A percentile compares a stretch with the other conserved stretches of the same genome.
These are phyloP conservation scores for Takifugu flavidus DNA, from an alignment of 2,113 vertebrate species.

Conservation along the genomic window DNA sequence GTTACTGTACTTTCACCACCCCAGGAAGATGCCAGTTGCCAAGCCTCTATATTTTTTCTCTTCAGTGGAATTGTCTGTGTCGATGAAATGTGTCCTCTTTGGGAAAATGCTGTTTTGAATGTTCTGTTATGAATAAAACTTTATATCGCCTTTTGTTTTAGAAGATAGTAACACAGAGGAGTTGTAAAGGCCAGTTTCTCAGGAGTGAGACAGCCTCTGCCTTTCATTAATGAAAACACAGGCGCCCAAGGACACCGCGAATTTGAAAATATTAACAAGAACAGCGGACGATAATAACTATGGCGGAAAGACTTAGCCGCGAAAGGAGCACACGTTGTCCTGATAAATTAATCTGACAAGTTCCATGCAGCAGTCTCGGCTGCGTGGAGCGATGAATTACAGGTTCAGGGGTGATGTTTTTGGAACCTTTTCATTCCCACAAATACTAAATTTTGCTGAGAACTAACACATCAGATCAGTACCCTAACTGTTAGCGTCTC, in stretches of 20 bases:
- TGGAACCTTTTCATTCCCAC: too few species aligned
- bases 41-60: constrained; percentile 36
- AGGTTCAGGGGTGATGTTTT: too few species aligned
- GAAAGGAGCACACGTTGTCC: too few species aligned
- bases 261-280: too few species aligned
- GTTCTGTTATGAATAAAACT: constrained; percentile 63
- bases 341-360: too few species aligned
- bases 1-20: constrained; percentile 38
- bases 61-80: constrained; percentile 42
- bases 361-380: too few species aligned
- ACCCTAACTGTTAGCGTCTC: too few species aligned
- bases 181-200: neutral
- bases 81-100: constrained; percentile 50
- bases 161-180: constrained; percentile 20
- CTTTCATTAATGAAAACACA: constrained; percentile 4
- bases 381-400: too few species aligned
- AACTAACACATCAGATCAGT: too few species aligned
- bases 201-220: constrained; percentile 1
- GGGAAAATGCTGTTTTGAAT: constrained; percentile 60
- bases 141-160: constrained; percentile 63
- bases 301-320: too few species aligned
- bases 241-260: neutral
- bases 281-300: too few species aligned
- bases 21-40: constrained; percentile 36
- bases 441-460: too few species aligned